Evolutionary conservation across 2,113 vertebrate genomes (phyloP).

Genomic region (Oophaga pumilio): DNA sequence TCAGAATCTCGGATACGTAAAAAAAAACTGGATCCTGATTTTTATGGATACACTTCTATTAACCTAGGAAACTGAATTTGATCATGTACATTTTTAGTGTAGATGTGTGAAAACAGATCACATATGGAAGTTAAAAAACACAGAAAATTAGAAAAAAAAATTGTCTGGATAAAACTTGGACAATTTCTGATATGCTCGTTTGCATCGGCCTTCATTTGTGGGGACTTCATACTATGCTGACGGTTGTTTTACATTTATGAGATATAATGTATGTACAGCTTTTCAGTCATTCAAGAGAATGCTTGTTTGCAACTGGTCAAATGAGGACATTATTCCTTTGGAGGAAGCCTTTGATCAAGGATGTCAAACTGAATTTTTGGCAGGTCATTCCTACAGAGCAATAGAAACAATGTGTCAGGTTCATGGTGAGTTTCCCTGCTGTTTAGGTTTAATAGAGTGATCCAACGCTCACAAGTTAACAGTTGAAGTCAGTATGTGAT

Average conservation of each 20-base stretch:
- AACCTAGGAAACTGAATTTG: no score
- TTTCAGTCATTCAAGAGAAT: slow-evolving; percentile 13
- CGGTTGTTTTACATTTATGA: neutral
- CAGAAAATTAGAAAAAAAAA: no score
- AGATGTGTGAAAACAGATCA: no score
- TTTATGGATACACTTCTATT: no score
- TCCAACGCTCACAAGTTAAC: slow-evolving; percentile 23
- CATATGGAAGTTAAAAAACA: no score
- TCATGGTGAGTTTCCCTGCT: slow-evolving; percentile 57
- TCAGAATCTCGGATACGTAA: no score
- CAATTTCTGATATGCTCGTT: no score
- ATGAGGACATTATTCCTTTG: slow-evolving; percentile 41
- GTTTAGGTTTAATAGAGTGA: neutral
- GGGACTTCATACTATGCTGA: neutral
- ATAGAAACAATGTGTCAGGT: slow-evolving; percentile 56
- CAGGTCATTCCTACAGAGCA: slow-evolving; percentile 47
- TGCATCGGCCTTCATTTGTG: neutral
- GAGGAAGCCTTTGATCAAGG: slow-evolving; percentile 27
- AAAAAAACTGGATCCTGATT: no score
- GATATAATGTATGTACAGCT: neutral
- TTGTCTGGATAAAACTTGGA: no score
- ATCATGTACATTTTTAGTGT: no score
- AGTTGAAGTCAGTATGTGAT: slow-evolving; percentile 12
- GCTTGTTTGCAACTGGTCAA: slow-evolving; percentile 37
- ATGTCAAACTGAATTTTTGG: slow-evolving; percentile 53